Evolutionary conservation across 2,888 invertebrate genomes (phyloP).

Genomic region (Mamestra brassicae): DNA sequence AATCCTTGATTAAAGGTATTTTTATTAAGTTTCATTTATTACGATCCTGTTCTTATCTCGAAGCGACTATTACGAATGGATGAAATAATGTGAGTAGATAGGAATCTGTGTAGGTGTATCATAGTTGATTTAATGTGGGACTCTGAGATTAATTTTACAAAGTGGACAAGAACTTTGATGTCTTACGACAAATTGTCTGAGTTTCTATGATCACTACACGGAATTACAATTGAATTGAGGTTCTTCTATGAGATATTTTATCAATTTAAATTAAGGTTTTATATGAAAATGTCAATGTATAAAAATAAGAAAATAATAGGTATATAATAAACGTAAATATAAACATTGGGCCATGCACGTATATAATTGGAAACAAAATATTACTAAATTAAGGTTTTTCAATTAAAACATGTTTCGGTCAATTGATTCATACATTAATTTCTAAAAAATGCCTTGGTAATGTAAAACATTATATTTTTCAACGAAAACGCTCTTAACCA

Average conservation of each 20-base stretch:
- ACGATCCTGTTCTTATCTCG: slow-evolving; percentile 58
- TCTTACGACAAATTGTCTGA: slow-evolving; percentile 80
- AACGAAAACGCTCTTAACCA: neutral
- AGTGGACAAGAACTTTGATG: slow-evolving; percentile 80
- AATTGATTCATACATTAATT: no score
- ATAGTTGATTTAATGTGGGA: slow-evolving; percentile 76
- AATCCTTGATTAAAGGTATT: slow-evolving; percentile 65
- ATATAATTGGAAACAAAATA: no score
- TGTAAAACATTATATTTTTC: neutral
- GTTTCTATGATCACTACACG: slow-evolving; percentile 61
- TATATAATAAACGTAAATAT: no score
- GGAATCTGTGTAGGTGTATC: slow-evolving; percentile 79
- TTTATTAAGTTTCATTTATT: slow-evolving; percentile 68
- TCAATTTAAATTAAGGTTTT: neutral
- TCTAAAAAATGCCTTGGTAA: no score
- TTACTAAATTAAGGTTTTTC: no score
- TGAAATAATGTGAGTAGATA: slow-evolving; percentile 69
- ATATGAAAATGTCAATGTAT: no score
- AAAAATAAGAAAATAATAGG: neutral
- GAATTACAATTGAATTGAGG: slow-evolving; percentile 37
- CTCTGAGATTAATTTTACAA: slow-evolving; percentile 81
- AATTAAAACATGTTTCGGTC: no score
- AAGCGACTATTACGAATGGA: slow-evolving; percentile 67
- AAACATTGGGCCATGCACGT: no score
- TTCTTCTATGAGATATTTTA: no score